Evolutionary conservation across 2,888 invertebrate species (phyloP).

Genomic region (Stenoptilia bipunctidactyla): DNA sequence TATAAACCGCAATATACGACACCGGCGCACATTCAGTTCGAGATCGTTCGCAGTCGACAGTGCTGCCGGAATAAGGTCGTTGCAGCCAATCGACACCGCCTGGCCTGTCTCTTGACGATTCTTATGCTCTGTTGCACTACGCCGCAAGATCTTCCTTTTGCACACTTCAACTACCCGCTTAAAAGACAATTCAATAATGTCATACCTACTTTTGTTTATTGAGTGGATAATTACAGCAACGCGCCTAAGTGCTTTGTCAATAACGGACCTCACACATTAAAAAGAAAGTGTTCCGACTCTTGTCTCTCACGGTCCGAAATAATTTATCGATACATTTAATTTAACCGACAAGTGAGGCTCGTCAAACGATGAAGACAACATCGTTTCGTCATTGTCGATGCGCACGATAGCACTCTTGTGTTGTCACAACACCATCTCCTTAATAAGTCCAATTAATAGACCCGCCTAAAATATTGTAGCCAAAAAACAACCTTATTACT

Average conservation of each 20-base stretch:
- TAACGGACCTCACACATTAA: constrained; percentile 52
- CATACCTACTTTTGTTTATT: constrained; percentile 6
- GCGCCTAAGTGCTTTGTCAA: constrained; percentile 32
- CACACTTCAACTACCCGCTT: too few species aligned
- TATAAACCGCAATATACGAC: constrained; percentile 1
- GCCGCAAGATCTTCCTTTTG: constrained; percentile 19
- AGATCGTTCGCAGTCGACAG: neutral
- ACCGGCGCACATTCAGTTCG: neutral
- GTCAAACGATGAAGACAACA: constrained; percentile 71
- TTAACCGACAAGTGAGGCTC: constrained; percentile 70
- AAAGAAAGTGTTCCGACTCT: constrained; percentile 51
- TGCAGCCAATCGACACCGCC: constrained; percentile 41
- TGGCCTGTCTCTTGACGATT: constrained; percentile 47
- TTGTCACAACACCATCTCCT: constrained; percentile 70
- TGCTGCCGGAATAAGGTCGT: constrained; percentile 31
- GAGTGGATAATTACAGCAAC: constrained; percentile 46
- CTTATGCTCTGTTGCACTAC: constrained; percentile 37
- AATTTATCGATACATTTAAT: constrained; percentile 71
- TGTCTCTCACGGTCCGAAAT: constrained; percentile 63
- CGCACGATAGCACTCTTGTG: constrained; percentile 66
- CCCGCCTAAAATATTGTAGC: constrained; percentile 31
- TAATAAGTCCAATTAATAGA: constrained; percentile 70
- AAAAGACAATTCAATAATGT: too few species aligned
- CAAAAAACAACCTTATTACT: constrained; percentile 41
- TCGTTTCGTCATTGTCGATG: constrained; percentile 72